A percentile compares a stretch with the other conserved stretches of the same genome.
Conservation (phyloP, 2,797 vertebrate species). For the Iguana delicatissima region DNA sequence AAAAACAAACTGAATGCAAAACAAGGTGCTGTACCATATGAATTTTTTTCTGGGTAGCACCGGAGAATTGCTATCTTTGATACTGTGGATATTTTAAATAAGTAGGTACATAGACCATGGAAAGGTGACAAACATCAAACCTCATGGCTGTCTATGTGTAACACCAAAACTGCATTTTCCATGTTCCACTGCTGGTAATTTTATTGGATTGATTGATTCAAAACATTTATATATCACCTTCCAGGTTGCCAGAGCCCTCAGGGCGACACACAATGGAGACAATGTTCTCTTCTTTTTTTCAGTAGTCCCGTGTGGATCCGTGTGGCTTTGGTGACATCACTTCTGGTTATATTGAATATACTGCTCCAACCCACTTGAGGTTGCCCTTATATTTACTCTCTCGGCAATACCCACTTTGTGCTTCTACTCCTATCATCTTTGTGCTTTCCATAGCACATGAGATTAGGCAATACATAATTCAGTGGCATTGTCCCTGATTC, state of each 20-base stretch:
- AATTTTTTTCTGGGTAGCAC: neutral
- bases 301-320: neutral
- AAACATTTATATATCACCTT: no score
- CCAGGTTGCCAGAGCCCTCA: no score
- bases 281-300: slow-evolving; percentile 31
- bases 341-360: neutral
- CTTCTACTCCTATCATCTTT: no score
- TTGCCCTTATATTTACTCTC: neutral
- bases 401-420: neutral
- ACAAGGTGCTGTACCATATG: neutral
- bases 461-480: neutral
- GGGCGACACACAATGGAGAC: neutral
- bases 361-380: neutral
- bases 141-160: rapidly evolving
- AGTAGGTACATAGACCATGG: neutral
- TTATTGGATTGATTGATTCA: neutral
- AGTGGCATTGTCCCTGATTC: neutral
- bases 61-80: no score
- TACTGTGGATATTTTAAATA: neutral
- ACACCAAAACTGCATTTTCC: slow-evolving; percentile 30
- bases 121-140: neutral
- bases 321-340: slow-evolving; percentile 16
- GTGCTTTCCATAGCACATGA: neutral
- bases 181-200: slow-evolving; percentile 27
- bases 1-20: neutral